phyloP scores from a whole-genome alignment of 2,888 invertebrate species.

The Amphipoea oculea region DNA sequence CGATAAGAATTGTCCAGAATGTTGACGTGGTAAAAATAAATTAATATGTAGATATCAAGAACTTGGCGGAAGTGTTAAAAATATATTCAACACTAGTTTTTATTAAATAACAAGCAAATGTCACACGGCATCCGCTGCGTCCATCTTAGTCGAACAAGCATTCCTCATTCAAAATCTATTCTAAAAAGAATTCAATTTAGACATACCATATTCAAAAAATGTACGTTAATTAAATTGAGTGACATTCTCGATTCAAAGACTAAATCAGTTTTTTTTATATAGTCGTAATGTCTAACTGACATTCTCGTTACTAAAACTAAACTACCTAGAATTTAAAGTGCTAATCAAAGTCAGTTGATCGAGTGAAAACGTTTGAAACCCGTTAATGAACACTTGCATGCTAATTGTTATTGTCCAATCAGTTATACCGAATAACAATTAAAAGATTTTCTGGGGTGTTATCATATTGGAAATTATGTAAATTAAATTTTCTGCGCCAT shows the following conservation, averaged over 20 bases:
- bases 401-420: constrained; percentile 51
- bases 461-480: constrained; percentile 42
- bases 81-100: constrained; percentile 34
- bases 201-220: constrained; percentile 56
- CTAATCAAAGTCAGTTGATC: constrained; percentile 30
- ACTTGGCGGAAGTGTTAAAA: constrained; percentile 25
- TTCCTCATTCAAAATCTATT: constrained; percentile 47
- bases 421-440: constrained; percentile 23
- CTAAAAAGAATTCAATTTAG: constrained; percentile 44
- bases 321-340: constrained; percentile 50
- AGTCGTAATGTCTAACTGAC: constrained; percentile 4
- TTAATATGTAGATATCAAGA: constrained; percentile 1
- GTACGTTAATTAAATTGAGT: constrained; percentile 51
- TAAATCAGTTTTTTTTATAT: constrained; percentile 44
- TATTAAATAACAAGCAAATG: constrained; percentile 41
- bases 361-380: constrained; percentile 47
- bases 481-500: constrained; percentile 33
- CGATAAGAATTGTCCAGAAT: background rate
- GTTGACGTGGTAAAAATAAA: background rate
- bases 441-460: constrained; percentile 43
- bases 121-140: constrained; percentile 39
- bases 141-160: constrained; percentile 47
- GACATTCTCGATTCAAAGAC: constrained; percentile 48
- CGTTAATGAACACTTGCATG: constrained; percentile 51
- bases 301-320: constrained; percentile 34